These are phyloP conservation scores for Tipula unca DNA, from an alignment of 2,888 invertebrate genomes.

Conservation along the genomic window DNA sequence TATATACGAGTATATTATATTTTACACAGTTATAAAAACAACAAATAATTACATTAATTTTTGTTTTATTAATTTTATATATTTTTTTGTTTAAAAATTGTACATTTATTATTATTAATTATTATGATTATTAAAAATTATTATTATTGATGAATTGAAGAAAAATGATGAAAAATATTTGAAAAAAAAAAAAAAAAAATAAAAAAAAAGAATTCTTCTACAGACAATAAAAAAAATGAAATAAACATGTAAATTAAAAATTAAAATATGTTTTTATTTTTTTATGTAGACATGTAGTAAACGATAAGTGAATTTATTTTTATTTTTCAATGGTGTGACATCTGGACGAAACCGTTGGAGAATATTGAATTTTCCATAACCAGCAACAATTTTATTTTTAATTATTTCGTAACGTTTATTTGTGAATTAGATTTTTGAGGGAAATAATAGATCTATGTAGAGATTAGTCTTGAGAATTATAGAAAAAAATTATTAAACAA, in stretches of 20 bases:
- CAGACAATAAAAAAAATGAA: conserved; percentile 24
- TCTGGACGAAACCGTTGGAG: neutral
- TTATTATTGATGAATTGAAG: conserved; percentile 18
- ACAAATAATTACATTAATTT: neutral
- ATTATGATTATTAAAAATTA: neutral
- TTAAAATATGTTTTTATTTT: neutral
- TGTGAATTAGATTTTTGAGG: too few relatives aligned
- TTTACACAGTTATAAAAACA: neutral
- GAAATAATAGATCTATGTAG: too few relatives aligned
- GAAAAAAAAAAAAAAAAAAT: conserved; percentile 18
- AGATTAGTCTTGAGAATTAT: too few relatives aligned
- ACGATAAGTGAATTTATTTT: neutral
- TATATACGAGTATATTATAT: too few relatives aligned
- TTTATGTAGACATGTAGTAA: neutral
- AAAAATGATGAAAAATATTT: conserved; percentile 19
- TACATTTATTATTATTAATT: neutral
- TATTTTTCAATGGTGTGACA: neutral
- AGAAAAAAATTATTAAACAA: too few relatives aligned
- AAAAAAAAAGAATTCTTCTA: neutral
- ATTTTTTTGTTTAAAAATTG: neutral
- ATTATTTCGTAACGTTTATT: too few relatives aligned
- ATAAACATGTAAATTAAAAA: neutral
- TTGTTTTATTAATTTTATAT: neutral
- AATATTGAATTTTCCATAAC: too few relatives aligned
- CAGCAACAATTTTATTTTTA: too few relatives aligned